Evolutionary conservation across 2,888 invertebrate genomes (phyloP), one percentile per base, ranked within the genome.

Genomic region (Iphiclides podalirius): DNA sequence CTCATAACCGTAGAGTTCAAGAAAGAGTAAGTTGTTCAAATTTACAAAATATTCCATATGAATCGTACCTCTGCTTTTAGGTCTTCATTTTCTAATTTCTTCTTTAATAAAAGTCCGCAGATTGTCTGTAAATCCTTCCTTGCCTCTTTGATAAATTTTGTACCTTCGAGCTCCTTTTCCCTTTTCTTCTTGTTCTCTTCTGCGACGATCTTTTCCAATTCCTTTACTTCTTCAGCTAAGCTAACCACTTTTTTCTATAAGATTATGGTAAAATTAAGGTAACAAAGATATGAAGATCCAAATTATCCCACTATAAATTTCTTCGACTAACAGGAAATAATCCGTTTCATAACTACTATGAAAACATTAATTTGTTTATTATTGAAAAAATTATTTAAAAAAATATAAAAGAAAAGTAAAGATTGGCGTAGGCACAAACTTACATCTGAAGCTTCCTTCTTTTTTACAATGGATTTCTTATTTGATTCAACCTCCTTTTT

Each of bases 31-130:
- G n/a, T n/a, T n/a, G n/a, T n/a, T n/a, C n/a, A n/a, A n/a, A n/a
- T n/a, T n/a, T n/a, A n/a, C n/a, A n/a, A n/a, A n/a, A n/a, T n/a
- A n/a, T n/a, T n/a, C n/a, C n/a, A n/a, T n/a, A n/a, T n/a, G n/a
- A n/a, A n/a, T n/a, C 28, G n/a, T 11, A 79, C 87, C 79, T 85
- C 82, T 20, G 79, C 73, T 47, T 47, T 58, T 26, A 82, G 53
- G 53, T 85, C 78, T 62, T 84, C 84, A 34, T 79, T 79, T 57
- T 84, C 77, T 8, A 88, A 61, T 64, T 72, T 83, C 59, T 79
- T 85, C 53, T 77, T 67, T 9, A 87, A 46, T 12, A 86, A 55
- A 11, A 69, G 52, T 52, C 68, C 77, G 48, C 73, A 79, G n/a
- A 82, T 66, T 52, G 76, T 78, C 38, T 79, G 72, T 26, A 87